Conservation (phyloP, 2,113 vertebrate genomes). For the Cervus canadensis region DNA sequence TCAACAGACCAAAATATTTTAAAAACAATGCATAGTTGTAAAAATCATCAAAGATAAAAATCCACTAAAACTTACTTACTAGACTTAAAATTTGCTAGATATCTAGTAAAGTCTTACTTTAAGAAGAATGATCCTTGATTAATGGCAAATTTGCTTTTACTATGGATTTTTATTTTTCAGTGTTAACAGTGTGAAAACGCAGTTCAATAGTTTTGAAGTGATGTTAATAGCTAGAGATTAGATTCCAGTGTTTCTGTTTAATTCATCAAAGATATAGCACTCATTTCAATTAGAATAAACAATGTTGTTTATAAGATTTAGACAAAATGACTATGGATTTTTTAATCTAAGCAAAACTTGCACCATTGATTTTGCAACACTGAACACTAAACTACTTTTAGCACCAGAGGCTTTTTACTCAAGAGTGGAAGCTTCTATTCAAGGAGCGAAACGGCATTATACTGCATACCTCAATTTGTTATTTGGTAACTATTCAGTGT, state of each 20-base stretch:
- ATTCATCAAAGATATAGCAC: background rate
- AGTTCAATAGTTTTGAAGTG: background rate
- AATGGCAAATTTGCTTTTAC: background rate
- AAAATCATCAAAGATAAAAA: background rate
- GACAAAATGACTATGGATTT: background rate
- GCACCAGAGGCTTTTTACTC: background rate
- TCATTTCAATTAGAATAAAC: background rate
- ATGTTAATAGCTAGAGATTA: background rate
- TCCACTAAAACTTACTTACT: background rate
- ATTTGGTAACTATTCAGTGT: background rate
- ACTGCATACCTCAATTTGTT: background rate
- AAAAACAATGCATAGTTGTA: constrained; percentile 30
- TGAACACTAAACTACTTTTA: background rate
- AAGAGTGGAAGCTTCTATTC: background rate
- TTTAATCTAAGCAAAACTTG: constrained; percentile 2
- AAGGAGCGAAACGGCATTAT: background rate
- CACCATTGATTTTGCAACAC: background rate
- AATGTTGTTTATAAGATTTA: background rate
- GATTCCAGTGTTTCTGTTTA: constrained; percentile 47
- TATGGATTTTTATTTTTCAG: background rate
- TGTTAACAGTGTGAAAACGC: constrained; percentile 26
- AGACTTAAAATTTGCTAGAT: background rate
- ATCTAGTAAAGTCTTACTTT: background rate
- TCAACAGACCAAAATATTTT: background rate
- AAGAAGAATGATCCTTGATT: background rate